phyloP scores from a whole-genome alignment of 2,888 invertebrate species.

The Pammene aurita region DNA sequence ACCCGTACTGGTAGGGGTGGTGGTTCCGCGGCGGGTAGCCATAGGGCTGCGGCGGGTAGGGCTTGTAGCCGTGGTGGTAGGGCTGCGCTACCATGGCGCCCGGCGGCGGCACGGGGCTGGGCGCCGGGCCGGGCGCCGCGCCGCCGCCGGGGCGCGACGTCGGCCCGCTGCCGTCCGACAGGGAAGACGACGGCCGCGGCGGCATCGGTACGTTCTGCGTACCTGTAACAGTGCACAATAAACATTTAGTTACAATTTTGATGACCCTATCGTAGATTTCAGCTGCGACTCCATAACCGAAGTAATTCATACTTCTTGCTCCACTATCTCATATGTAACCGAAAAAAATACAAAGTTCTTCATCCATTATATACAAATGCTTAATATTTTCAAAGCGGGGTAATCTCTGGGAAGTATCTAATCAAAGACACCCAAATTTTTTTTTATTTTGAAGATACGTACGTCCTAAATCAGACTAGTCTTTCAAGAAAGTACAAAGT shows the following conservation, averaged over 20 bases:
- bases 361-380: too few species aligned
- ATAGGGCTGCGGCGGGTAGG: conserved; percentile 78
- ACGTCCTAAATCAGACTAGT: too few species aligned
- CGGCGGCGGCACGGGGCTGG: conserved; percentile 67
- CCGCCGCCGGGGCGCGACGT: conserved; percentile 63
- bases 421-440: too few species aligned
- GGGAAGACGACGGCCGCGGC: conserved; percentile 94
- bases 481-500: too few species aligned
- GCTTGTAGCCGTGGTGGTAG: conserved; percentile 66
- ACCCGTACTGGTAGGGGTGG: conserved; percentile 78
- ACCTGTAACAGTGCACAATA: conserved; percentile 78
- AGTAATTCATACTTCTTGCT: too few species aligned
- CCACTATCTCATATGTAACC: too few species aligned
- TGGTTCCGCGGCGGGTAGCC: conserved; percentile 77
- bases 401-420: too few species aligned
- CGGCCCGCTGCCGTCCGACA: conserved; percentile 83
- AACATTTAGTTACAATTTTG: neutral
- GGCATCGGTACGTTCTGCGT: conserved; percentile 98
- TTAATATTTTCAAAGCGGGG: too few species aligned
- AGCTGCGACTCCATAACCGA: too few species aligned
- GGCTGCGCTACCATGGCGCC: conserved; percentile 74
- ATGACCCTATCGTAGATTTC: too few species aligned
- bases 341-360: too few species aligned
- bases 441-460: too few species aligned
- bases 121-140: conserved; percentile 60